These are phyloP conservation scores for Corapipo altera DNA, from an alignment of 2,113 vertebrate genomes.

Conservation along the genomic window DNA sequence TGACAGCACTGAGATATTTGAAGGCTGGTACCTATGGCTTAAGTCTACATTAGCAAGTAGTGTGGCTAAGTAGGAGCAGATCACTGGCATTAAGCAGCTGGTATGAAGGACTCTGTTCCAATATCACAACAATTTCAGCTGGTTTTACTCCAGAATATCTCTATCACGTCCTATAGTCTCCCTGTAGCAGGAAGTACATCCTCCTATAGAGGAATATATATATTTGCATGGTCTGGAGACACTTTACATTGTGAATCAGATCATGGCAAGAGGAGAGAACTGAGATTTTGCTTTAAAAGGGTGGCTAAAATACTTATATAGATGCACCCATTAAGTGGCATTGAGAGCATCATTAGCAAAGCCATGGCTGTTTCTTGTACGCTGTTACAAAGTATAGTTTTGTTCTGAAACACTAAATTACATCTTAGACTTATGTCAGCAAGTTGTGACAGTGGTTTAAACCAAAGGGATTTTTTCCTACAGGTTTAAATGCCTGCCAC, in stretches of 20 bases:
- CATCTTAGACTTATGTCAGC: not conserved
- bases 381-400: not conserved
- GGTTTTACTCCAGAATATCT: not conserved
- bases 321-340: not conserved
- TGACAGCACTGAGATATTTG: not conserved
- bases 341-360: not conserved
- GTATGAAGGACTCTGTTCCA: not conserved
- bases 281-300: not conserved
- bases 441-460: not conserved
- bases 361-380: not conserved
- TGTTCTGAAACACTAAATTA: not conserved
- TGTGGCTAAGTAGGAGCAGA: not conserved
- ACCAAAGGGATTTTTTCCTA: not conserved
- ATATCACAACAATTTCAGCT: not conserved
- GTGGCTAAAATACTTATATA: fast-evolving
- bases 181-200: not conserved
- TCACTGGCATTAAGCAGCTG: not conserved
- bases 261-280: not conserved
- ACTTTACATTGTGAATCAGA: not conserved
- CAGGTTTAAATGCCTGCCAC: not conserved
- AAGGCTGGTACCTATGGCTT: not conserved
- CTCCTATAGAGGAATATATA: not conserved
- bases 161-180: not conserved
- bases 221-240: not conserved
- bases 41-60: not conserved